Evolutionary conservation across 2,113 vertebrate genomes (phyloP).

Genomic region (Scomber japonicus): DNA sequence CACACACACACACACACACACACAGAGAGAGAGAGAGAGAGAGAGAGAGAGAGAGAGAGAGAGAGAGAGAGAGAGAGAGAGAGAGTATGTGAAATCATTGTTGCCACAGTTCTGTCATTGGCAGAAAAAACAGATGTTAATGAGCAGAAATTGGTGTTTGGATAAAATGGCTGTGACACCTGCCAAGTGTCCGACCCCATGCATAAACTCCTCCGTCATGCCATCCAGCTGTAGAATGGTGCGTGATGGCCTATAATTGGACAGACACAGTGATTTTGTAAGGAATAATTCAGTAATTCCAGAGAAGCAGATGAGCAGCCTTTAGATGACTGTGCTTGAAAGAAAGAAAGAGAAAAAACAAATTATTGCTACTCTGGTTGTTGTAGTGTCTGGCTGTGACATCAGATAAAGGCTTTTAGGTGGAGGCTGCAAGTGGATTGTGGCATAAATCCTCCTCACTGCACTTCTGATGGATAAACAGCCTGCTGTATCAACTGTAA

Average conservation of each 20-base stretch:
- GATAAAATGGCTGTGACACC: slow-evolving; percentile 36
- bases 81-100: too few species aligned
- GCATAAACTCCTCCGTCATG: slow-evolving; percentile 21
- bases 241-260: slow-evolving; percentile 43
- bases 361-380: not conserved
- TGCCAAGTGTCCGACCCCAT: slow-evolving; percentile 40
- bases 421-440: not conserved
- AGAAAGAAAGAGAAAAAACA: not conserved
- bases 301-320: slow-evolving; percentile 33
- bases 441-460: not conserved
- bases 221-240: slow-evolving; percentile 58
- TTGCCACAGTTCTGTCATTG: not conserved
- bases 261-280: slow-evolving; percentile 41
- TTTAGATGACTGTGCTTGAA: slow-evolving; percentile 18
- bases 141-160: slow-evolving; percentile 14
- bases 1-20: slow-evolving; percentile 8
- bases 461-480: slow-evolving; percentile 38
- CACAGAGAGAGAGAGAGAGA: not conserved
- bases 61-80: too few species aligned
- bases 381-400: not conserved
- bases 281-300: slow-evolving; percentile 59
- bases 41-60: too few species aligned
- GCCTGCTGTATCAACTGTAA: slow-evolving; percentile 22
- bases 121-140: slow-evolving; percentile 37
- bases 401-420: not conserved